These are phyloP conservation scores for Phaonia tiefii DNA, from an alignment of 2,888 invertebrate genomes.

Conservation along the genomic window DNA sequence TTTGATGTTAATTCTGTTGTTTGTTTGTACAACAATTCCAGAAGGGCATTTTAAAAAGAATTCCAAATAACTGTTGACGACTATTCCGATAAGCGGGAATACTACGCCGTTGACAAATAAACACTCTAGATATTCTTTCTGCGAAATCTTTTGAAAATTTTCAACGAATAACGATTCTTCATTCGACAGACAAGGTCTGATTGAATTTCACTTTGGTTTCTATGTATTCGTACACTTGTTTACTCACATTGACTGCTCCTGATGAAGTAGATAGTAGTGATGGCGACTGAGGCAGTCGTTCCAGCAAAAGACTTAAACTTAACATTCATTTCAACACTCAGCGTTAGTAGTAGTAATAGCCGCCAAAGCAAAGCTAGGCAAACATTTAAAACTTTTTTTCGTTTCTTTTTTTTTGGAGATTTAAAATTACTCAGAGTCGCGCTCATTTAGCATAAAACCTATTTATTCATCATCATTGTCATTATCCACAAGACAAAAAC, in stretches of 20 bases:
- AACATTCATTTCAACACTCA: slow-evolving; percentile 52
- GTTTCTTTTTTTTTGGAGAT: neutral
- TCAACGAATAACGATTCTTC: slow-evolving; percentile 25
- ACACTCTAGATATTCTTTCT: neutral
- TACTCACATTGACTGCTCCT: neutral
- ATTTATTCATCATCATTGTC: slow-evolving; percentile 55
- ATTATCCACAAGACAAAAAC: slow-evolving; percentile 55
- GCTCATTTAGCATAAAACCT: slow-evolving; percentile 45
- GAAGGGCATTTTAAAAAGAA: neutral
- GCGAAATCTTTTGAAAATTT: slow-evolving; percentile 14
- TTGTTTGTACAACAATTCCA: slow-evolving; percentile 6
- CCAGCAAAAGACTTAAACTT: slow-evolving; percentile 44
- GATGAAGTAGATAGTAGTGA: neutral
- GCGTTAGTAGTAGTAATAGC: slow-evolving; percentile 30
- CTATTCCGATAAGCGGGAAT: neutral
- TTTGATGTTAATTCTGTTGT: neutral
- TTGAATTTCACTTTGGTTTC: slow-evolving; percentile 23
- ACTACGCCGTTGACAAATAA: neutral
- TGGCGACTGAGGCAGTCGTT: neutral
- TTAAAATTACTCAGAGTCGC: slow-evolving; percentile 4
- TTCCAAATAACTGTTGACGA: neutral
- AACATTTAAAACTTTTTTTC: slow-evolving; percentile 22
- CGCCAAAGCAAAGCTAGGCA: slow-evolving; percentile 46
- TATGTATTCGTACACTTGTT: slow-evolving; percentile 13
- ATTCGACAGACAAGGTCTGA: slow-evolving; percentile 23